A percentile compares a stretch with the other conserved stretches of the same genome.
These are phyloP conservation scores for Neodiprion pinetum DNA, from an alignment of 1,140 invertebrate species.

Conservation along the genomic window DNA sequence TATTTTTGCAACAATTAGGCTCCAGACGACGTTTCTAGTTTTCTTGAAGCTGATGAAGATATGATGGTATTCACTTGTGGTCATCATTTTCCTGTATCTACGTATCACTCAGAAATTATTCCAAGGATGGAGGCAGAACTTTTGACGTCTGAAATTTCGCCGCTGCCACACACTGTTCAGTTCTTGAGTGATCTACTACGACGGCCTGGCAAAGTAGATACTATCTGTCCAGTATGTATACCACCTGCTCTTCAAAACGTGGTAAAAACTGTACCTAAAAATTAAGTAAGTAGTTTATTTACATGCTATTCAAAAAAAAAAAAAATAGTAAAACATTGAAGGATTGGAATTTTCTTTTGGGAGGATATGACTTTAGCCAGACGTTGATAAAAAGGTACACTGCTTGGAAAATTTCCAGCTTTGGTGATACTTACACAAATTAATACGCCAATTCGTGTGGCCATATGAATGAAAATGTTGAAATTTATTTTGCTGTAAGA, in stretches of 20 bases:
- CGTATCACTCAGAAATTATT: slow-evolving; percentile 52
- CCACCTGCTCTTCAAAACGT: slow-evolving; percentile 46
- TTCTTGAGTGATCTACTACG: slow-evolving; percentile 48
- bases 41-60: slow-evolving; percentile 51
- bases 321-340: too few relatives aligned
- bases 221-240: slow-evolving; percentile 54
- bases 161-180: slow-evolving; percentile 54
- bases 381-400: too few relatives aligned
- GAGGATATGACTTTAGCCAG: too few relatives aligned
- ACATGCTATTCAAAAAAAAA: too few relatives aligned
- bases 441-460: too few relatives aligned
- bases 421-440: too few relatives aligned
- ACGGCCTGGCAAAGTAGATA: slow-evolving; percentile 47
- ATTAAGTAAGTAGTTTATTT: slow-evolving; percentile 20
- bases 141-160: slow-evolving; percentile 43
- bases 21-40: slow-evolving; percentile 47
- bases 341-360: too few relatives aligned
- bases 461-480: too few relatives aligned
- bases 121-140: slow-evolving; percentile 57
- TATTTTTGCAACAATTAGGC: slow-evolving; percentile 36
- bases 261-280: slow-evolving; percentile 43
- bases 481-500: too few relatives aligned
- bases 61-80: slow-evolving; percentile 60
- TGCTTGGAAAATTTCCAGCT: too few relatives aligned
- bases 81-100: slow-evolving; percentile 53